Base-by-base conservation (phyloP, 2,888 invertebrate species). In the Stenodema calcarata region DNA sequence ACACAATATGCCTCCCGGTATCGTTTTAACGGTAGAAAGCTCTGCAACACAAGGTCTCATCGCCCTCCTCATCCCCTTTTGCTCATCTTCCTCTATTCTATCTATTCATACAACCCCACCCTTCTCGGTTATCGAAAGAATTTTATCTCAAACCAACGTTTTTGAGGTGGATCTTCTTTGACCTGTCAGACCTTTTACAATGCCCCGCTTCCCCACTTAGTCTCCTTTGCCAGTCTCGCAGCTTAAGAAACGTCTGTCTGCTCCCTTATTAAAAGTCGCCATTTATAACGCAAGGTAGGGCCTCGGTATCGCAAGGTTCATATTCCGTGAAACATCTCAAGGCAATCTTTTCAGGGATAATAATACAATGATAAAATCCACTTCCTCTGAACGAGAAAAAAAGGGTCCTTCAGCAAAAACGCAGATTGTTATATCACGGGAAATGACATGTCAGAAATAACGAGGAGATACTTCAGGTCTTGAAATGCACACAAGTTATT, bases 131-230 rank as follows among this genome's bases (percentile, higher is more conserved):
- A 47, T 47, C 47, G 47, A 47, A 47, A 47, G 47, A 47, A 47
- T 47, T 47, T 47, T 47, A 47, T 47, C 47, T 47, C 47, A 47
- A 35, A 47, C 47, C 47, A 47, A 47, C 47, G 47, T 47, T 47
- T 47, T 47, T 47, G 75, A 35, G 69, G 16, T 30, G 30, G 35
- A 75, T 23, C 27, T n/a, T 30, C 75, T 75, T 75, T 75, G 75
- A 75, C 75, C 75, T 75, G 75, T 75, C 75, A 75, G 75, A 16
- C 30, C 35, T 35, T 75, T 75, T 75, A 75, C 75, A 75, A 30
- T 75, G 75, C 30, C 75, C 30, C 28, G 3, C 16, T 30, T 14
- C 30, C 35, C 28, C 75, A 30, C 35, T 30, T 30, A 16, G 14
- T 47, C 35, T 35, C 7, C 35, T 35, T 35, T 35, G 35, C 35